These are phyloP conservation scores for Lordiphosa mommai DNA, from an alignment of 1,140 invertebrate species.

Conservation along the genomic window DNA sequence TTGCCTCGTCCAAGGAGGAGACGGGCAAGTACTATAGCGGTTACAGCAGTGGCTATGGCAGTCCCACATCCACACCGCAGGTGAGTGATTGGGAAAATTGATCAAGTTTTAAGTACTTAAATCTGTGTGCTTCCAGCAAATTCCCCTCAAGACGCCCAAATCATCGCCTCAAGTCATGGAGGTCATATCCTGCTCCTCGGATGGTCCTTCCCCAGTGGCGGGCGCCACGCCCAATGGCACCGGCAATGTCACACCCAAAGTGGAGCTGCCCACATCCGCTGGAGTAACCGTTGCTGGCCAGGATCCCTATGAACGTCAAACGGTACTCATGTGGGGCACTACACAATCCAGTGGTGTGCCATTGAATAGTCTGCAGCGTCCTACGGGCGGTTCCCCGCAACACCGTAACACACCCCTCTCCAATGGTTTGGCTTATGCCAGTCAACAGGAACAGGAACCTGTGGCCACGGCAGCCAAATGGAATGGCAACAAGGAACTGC, in stretches of 20 bases:
- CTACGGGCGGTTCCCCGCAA: slow-evolving; percentile 73
- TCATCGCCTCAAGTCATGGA: slow-evolving; percentile 79
- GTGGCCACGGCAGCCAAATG: slow-evolving; percentile 54
- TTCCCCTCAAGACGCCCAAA: slow-evolving; percentile 77
- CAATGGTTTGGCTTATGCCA: slow-evolving; percentile 60
- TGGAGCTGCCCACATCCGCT: slow-evolving; percentile 67
- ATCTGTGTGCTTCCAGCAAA: slow-evolving; percentile 37
- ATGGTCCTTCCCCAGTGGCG: slow-evolving; percentile 66
- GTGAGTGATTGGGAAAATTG: slow-evolving; percentile 34
- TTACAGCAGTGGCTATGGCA: slow-evolving; percentile 75
- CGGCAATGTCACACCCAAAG: slow-evolving; percentile 78
- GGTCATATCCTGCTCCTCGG: slow-evolving; percentile 76
- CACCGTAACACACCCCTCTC: slow-evolving; percentile 51
- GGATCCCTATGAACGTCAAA: slow-evolving; percentile 85
- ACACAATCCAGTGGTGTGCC: slow-evolving; percentile 78
- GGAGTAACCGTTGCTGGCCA: slow-evolving; percentile 15
- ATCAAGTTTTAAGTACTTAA: background rate
- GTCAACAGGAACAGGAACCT: slow-evolving; percentile 59
- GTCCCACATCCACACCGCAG: slow-evolving; percentile 78
- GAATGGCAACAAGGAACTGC: slow-evolving; percentile 64
- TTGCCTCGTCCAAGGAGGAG: slow-evolving; percentile 73
- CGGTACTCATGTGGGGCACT: slow-evolving; percentile 91
- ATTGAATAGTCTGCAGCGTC: slow-evolving; percentile 41
- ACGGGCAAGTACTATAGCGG: slow-evolving; percentile 78
- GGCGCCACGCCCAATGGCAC: slow-evolving; percentile 47